Evolutionary conservation across 2,797 vertebrate species (phyloP).

Genomic region (Gila robusta): DNA sequence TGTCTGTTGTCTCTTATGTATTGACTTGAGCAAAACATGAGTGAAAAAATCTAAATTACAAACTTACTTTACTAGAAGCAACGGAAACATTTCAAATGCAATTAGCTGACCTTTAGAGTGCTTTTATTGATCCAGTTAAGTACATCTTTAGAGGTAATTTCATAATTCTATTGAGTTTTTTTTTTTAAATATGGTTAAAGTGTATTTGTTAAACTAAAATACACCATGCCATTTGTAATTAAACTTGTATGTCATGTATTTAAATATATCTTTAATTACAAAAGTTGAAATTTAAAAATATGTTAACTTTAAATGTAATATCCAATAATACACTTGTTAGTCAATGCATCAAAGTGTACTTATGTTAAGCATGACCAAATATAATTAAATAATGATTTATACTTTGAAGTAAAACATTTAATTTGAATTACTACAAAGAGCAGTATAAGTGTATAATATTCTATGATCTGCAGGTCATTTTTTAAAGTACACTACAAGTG

Average conservation of each 20-base stretch:
- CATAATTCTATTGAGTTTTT: not conserved
- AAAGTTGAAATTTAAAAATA: not conserved
- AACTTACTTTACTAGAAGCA: conserved; percentile 20
- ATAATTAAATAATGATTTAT: not conserved
- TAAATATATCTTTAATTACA: not conserved
- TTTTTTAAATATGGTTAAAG: not conserved
- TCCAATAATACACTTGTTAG: not conserved
- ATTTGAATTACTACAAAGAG: not conserved
- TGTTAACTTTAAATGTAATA: not conserved
- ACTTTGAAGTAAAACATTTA: not conserved
- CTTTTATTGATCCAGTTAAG: not conserved
- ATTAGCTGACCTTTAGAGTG: not conserved
- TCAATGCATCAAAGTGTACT: no score
- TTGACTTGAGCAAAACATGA: conserved; percentile 28
- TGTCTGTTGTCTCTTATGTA: conserved; percentile 22
- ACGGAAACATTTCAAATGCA: not conserved
- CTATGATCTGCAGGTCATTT: not conserved
- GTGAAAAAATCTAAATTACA: conserved; percentile 42
- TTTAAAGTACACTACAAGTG: not conserved
- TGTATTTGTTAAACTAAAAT: not conserved
- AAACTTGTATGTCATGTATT: not conserved
- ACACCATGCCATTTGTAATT: not conserved
- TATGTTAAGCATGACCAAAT: not conserved
- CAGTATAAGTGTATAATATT: not conserved
- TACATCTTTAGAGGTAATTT: not conserved